Evolutionary conservation across 2,888 invertebrate genomes (phyloP), one percentile per base, ranked within the genome.

Genomic region (Odontomyia ornata): DNA sequence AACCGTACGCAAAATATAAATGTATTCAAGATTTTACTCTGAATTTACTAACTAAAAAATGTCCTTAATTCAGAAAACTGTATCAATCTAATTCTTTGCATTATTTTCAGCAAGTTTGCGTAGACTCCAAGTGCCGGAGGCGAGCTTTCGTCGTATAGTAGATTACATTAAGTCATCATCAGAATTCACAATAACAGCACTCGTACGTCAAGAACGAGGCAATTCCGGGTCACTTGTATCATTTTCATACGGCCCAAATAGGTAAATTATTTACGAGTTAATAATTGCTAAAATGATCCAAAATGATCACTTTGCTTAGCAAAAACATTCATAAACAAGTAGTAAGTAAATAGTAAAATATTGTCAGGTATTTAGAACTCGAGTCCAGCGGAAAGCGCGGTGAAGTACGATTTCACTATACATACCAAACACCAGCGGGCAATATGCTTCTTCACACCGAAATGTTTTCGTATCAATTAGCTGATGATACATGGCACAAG

Each of bases 301-400:
- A 62, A 9, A 56, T 18, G 65, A 67, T 76, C 71, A 71, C 46
- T n/a, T 64, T 64, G 67, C 46, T 27, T 60, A 78, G 71, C 64
- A 71, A 76, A 21, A 69, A 47, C 57, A 21, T 52, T 67, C 67
- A 1, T 80, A 76, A 78, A 75, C 79, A 79, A 79, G 79, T 79
- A 79, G 77, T 80, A 79, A 80, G 78, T 80, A 79, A 80, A 80
- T 79, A 79, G 92, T 92, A 88, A 81, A 69, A 77, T 78, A 80
- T 82, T 84, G 85, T 83, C 89, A 94, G 95, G 90, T 95, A 94
- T 89, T 90, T 96, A 89, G 95, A 96, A 90, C 90, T 96, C 88
- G 95, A 96, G 89, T 95, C 95, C 85, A 95, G 94, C 88, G 95
- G 95, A 81, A 91, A 95, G 80, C 92, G 93, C 84, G 93, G 95